phyloP scores from a whole-genome alignment of 2,888 invertebrate species.

The Ophion ellenae region DNA sequence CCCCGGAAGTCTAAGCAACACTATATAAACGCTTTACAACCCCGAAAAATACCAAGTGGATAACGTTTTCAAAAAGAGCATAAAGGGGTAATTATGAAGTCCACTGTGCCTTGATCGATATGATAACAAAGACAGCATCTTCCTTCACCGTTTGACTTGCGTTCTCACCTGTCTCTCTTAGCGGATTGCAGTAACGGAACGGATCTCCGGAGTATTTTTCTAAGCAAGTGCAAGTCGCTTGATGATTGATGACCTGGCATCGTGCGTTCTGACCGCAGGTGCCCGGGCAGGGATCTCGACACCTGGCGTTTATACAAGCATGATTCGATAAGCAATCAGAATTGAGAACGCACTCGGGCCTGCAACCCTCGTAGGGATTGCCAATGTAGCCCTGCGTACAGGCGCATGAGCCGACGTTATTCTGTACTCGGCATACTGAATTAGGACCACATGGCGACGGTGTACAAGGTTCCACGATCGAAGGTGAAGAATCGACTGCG shows the following conservation, averaged over 20 bases:
- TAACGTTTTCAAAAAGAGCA: too few relatives aligned
- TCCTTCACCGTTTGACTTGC: neutral
- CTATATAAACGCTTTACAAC: too few relatives aligned
- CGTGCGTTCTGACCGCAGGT: constrained; percentile 88
- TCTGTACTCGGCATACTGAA: constrained; percentile 85
- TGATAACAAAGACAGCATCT: neutral
- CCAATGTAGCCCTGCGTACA: constrained; percentile 84
- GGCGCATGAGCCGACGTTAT: constrained; percentile 85
- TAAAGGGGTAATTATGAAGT: too few relatives aligned
- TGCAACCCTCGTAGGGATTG: constrained; percentile 84
- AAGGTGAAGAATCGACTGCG: constrained; percentile 55
- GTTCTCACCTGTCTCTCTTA: constrained; percentile 46
- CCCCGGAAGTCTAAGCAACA: too few relatives aligned
- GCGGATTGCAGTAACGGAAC: constrained; percentile 85
- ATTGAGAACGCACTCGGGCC: constrained; percentile 85
- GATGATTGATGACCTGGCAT: constrained; percentile 84
- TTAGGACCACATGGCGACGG: constrained; percentile 71
- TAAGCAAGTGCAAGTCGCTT: constrained; percentile 83
- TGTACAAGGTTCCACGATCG: constrained; percentile 76
- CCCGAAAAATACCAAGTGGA: too few relatives aligned
- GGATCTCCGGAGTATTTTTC: constrained; percentile 84
- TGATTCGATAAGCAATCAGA: constrained; percentile 84
- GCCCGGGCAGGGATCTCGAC: constrained; percentile 92
- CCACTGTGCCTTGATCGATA: too few relatives aligned
- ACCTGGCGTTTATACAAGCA: constrained; percentile 90